A percentile compares a stretch with the other conserved stretches of the same genome.
These are phyloP conservation scores for Coptotermes formosanus DNA, from an alignment of 1,140 invertebrate genomes.

Conservation along the genomic window DNA sequence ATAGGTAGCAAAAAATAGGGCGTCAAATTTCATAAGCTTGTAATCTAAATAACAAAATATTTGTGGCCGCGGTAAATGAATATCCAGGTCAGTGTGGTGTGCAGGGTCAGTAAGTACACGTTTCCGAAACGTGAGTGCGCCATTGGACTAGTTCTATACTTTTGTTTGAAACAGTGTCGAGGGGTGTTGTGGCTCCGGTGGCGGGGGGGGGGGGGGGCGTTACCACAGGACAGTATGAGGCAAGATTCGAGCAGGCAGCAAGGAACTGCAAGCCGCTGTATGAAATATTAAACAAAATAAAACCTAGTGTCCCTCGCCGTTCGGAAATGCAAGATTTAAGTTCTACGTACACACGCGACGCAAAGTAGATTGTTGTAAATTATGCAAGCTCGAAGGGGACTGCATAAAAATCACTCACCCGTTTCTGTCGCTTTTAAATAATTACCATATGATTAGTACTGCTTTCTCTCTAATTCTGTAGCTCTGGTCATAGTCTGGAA, in stretches of 20 bases:
- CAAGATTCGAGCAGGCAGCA: neutral
- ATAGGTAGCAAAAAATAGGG: no score
- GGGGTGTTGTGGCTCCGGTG: no score
- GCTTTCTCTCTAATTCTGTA: neutral
- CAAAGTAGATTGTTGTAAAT: neutral
- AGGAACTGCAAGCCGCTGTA: neutral
- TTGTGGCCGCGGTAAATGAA: no score
- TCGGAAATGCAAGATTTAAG: constrained; percentile 16
- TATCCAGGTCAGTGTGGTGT: no score
- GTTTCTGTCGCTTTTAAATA: neutral
- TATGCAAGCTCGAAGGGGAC: neutral
- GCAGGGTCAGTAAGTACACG: no score
- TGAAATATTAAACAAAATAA: neutral
- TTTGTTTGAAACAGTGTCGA: neutral
- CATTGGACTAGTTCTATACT: no score
- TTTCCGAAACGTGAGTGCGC: no score
- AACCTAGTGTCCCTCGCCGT: neutral
- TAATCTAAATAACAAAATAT: no score
- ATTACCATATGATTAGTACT: neutral
- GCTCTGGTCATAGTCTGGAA: neutral
- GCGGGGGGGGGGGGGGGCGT: no score
- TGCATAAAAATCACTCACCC: neutral
- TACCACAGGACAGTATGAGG: neutral
- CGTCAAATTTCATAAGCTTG: no score
- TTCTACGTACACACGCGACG: neutral